Evolutionary conservation across 2,888 invertebrate species (phyloP).

Genomic region (Patella caerulea): DNA sequence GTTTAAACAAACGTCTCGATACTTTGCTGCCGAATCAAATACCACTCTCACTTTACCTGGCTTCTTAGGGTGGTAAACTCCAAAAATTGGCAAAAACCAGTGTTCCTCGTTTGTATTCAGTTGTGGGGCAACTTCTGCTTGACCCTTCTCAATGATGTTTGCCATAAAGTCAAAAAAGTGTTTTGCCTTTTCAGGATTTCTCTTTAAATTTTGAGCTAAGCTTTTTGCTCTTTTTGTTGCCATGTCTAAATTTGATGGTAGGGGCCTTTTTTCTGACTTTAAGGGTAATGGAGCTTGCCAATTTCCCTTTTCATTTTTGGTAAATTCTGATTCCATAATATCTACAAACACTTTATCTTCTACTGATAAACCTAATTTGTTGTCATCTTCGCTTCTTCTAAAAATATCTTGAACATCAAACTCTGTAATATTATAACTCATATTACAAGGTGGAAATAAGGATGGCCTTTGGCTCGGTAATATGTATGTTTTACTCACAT

Average conservation of each 20-base stretch:
- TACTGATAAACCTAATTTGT: conserved; percentile 4
- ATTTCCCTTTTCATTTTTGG: conserved; percentile 1
- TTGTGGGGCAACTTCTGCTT: conserved; percentile 23
- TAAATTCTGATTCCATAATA: conserved; percentile 2
- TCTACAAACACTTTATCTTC: conserved; percentile 9
- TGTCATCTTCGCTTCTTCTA: neutral
- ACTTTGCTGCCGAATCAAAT: neutral
- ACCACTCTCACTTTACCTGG: too few relatives aligned
- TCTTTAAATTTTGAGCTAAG: neutral
- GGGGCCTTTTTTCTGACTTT: too few relatives aligned
- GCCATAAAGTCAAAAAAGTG: conserved; percentile 20
- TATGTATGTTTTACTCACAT: neutral
- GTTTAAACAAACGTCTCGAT: neutral
- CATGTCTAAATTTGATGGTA: conserved; percentile 13
- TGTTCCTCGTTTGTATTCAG: neutral
- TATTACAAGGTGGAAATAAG: conserved; percentile 9
- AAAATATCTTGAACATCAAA: neutral
- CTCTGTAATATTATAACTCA: neutral
- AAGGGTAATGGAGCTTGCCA: conserved; percentile 20
- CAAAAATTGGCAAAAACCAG: conserved; percentile 3
- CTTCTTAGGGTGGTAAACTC: too few relatives aligned
- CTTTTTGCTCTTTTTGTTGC: conserved; percentile 6
- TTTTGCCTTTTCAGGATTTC: conserved; percentile 12
- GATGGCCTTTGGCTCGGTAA: neutral
- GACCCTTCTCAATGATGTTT: neutral